Conservation (phyloP, 2,113 vertebrate genomes). For the Amazona guildingii region DNA sequence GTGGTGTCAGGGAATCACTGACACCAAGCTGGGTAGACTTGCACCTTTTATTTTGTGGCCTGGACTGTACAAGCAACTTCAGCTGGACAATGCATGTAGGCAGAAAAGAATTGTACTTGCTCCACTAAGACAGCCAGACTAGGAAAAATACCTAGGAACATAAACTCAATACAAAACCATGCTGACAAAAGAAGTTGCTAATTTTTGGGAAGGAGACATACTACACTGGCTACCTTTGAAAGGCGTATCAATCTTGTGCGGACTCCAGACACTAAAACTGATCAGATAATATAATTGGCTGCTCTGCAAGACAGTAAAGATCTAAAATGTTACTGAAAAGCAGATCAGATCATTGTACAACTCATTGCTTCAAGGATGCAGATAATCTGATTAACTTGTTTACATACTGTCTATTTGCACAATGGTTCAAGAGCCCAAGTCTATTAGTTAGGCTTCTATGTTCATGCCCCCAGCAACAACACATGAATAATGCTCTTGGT, state of each 20-base stretch:
- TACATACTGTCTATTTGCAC: not conserved
- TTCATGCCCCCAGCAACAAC: not conserved
- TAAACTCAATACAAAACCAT: not conserved
- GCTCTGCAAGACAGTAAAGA: not conserved
- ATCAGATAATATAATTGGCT: not conserved
- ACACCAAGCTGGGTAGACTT: not conserved
- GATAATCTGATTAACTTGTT: not conserved
- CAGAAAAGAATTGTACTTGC: not conserved
- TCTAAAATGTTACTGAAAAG: conserved; percentile 1
- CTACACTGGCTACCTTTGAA: not conserved
- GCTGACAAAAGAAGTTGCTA: not conserved
- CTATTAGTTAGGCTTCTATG: not conserved
- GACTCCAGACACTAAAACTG: not conserved
- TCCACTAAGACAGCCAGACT: not conserved
- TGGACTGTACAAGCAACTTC: not conserved
- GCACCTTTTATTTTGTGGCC: not conserved
- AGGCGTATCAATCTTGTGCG: not conserved
- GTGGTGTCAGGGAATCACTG: not conserved
- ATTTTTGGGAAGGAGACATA: not conserved
- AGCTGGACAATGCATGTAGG: not conserved
- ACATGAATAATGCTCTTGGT: not conserved
- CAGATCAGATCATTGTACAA: not conserved
- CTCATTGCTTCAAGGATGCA: not conserved
- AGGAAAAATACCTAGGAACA: not conserved
- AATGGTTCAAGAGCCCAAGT: not conserved